Percentiles rank a stretch among this genome's conserved stretches.
phyloP scores from a whole-genome alignment of 2,113 vertebrate genomes.

The Butorides virescens region DNA sequence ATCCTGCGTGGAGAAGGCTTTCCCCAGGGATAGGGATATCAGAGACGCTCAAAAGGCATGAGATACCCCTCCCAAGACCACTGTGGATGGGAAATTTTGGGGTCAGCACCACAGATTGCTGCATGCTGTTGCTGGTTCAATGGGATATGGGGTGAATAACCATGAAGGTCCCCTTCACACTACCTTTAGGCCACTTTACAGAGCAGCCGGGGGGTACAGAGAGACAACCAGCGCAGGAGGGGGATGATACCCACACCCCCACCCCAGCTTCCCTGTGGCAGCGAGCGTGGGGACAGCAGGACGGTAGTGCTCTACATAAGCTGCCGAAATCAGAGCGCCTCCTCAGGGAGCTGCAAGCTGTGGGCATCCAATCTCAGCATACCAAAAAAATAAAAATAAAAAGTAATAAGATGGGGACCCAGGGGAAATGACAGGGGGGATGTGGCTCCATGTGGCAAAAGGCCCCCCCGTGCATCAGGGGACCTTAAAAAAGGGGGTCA shows the following conservation, averaged over 20 bases:
- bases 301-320: slow-evolving; percentile 26
- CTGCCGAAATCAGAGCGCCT: neutral
- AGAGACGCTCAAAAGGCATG: neutral
- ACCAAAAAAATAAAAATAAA: neutral
- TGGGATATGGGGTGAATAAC: neutral
- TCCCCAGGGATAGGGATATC: neutral
- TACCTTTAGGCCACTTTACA: neutral
- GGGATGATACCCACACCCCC: neutral
- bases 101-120: neutral
- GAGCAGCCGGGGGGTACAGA: neutral
- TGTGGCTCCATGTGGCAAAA: neutral
- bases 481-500: neutral
- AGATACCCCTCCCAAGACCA: neutral
- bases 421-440: neutral
- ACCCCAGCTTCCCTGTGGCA: neutral
- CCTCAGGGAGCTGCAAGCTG: slow-evolving; percentile 29
- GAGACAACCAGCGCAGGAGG: neutral
- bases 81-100: neutral
- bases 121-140: neutral
- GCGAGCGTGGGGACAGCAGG: neutral
- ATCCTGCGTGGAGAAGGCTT: neutral
- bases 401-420: neutral
- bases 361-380: slow-evolving; percentile 33
- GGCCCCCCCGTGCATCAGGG: fast-evolving
- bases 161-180: neutral